phyloP scores from a whole-genome alignment of 2,888 invertebrate genomes.

The Ophraella communa region DNA sequence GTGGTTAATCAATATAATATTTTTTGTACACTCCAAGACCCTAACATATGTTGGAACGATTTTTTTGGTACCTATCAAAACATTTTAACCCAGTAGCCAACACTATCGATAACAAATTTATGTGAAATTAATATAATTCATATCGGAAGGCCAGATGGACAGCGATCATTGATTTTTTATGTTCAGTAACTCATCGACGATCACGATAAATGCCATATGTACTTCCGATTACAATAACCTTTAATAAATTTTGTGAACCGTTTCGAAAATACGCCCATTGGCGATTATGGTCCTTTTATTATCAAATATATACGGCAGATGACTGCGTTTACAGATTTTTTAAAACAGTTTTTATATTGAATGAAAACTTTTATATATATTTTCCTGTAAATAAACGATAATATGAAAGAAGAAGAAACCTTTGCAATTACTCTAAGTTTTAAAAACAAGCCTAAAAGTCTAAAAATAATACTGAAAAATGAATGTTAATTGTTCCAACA shows the following conservation, averaged over 20 bases:
- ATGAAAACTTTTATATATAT: not conserved
- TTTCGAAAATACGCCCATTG: not conserved
- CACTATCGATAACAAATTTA: not conserved
- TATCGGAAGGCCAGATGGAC: conserved; percentile 14
- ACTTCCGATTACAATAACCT: not conserved
- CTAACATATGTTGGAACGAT: not conserved
- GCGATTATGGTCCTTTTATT: not conserved
- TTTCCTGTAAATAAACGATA: no score
- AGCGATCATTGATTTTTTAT: conserved; percentile 20
- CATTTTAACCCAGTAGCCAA: not conserved
- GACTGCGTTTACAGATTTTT: not conserved
- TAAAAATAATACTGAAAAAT: no score
- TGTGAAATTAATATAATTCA: not conserved
- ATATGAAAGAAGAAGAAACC: no score
- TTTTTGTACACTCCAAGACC: not conserved
- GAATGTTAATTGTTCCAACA: no score
- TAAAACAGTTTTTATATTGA: not conserved
- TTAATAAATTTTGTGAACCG: not conserved
- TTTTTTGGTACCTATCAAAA: not conserved
- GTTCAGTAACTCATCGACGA: not conserved
- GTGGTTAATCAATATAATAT: not conserved
- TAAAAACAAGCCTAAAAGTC: no score
- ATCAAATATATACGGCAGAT: not conserved
- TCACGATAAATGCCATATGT: conserved; percentile 15
- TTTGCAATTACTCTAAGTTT: no score